Evolutionary conservation across 2,888 invertebrate species (phyloP).

Genomic region (Neoitamus cyanurus): DNA sequence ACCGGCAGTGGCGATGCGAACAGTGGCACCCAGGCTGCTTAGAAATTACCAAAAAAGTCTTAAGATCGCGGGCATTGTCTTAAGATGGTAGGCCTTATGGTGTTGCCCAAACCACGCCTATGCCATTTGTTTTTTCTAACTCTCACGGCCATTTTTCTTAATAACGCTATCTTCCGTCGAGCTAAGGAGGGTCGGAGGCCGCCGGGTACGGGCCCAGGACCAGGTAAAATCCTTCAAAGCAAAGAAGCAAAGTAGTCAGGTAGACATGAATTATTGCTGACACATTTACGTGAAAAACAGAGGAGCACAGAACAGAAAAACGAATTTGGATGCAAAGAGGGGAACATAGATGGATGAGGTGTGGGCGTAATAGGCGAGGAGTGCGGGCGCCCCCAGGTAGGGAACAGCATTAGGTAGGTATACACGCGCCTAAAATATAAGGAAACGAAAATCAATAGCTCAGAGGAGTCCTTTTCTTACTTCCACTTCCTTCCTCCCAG

Average conservation of each 20-base stretch:
- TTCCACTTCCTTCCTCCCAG: conserved; percentile 1
- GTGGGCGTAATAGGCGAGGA: conserved; percentile 10
- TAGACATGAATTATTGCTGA: conserved; percentile 49
- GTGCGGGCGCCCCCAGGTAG: neutral
- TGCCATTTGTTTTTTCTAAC: neutral
- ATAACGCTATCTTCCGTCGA: conserved; percentile 9
- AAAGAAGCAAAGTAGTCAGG: conserved; percentile 44
- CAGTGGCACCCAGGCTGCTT: neutral
- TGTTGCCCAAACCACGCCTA: conserved; percentile 33
- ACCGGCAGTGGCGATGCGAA: neutral
- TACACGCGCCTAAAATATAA: conserved; percentile 43
- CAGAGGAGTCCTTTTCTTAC: conserved; percentile 11
- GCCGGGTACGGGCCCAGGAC: neutral
- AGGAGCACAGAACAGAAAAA: conserved; percentile 31
- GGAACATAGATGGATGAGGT: conserved; percentile 18
- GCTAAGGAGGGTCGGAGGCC: neutral
- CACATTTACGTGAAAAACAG: conserved; percentile 45
- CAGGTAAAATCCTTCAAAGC: conserved; percentile 15
- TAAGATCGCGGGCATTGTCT: neutral
- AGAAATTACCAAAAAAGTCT: neutral
- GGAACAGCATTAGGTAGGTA: neutral
- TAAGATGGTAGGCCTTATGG: neutral
- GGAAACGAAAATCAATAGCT: conserved; percentile 46
- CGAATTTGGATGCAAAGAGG: conserved; percentile 34
- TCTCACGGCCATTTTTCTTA: conserved; percentile 41